Conservation (phyloP, 2,888 invertebrate species). For the Ashinkailepas kermadecensis region DNA sequence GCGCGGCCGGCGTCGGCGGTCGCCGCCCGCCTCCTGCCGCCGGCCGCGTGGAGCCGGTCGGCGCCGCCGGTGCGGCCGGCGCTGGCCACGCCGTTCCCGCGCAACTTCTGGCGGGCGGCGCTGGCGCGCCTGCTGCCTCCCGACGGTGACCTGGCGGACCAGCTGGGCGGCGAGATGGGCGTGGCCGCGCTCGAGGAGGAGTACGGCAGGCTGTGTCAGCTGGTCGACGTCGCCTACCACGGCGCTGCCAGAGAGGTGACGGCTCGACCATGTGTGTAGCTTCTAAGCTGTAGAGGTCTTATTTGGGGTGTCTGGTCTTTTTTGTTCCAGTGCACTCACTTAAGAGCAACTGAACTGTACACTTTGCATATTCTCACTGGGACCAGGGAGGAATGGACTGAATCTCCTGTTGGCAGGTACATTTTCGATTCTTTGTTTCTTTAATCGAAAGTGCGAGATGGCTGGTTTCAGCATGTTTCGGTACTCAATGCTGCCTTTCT, state of each 20-base stretch:
- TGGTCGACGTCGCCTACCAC: slow-evolving; percentile 1
- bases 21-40: background rate
- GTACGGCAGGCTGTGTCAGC: background rate
- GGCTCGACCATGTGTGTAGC: too few relatives aligned
- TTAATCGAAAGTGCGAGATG: too few relatives aligned
- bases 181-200: background rate
- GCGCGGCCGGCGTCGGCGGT: background rate
- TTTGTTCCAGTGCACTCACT: too few relatives aligned
- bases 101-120: background rate
- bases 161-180: background rate
- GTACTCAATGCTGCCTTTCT: too few relatives aligned
- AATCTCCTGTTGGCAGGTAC: too few relatives aligned
- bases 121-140: background rate
- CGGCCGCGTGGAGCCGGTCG: background rate
- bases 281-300: too few relatives aligned
- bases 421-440: too few relatives aligned
- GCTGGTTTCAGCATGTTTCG: too few relatives aligned
- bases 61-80: background rate
- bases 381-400: too few relatives aligned
- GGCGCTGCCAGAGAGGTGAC: background rate
- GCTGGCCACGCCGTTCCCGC: slow-evolving; percentile 3
- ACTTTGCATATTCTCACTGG: too few relatives aligned
- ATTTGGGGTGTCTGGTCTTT: too few relatives aligned
- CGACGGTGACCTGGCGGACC: background rate
- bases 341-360: too few relatives aligned